Evolutionary conservation across 2,888 invertebrate genomes (phyloP), one percentile per base, ranked within the genome.

Genomic region (Xanthorhoe spadicearia): DNA sequence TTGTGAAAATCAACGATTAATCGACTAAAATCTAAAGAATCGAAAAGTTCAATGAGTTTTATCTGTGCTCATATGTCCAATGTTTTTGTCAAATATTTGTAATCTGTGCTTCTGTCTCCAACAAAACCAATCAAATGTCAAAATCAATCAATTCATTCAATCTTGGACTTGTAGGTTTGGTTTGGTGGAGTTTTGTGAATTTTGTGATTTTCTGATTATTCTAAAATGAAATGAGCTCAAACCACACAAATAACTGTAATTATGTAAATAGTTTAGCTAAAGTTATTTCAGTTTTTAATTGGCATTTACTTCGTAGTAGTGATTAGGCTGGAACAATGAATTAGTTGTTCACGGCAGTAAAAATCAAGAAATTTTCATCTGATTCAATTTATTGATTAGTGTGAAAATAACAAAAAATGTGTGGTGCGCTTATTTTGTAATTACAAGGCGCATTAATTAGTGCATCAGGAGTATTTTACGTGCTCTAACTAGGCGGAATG

Each of bases 401-500:
- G 52, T 57, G 59, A 64, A 64, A 64, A 46, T 13, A 35, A 50
- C 6, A 59, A 57, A 60, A 57, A 55, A 68, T 68, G 64, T 54
- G 10, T 67, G 3, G 53, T 57, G 52, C n/a, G 23, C 52, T 38
- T 52, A 23, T 43, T 59, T 51, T 53, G 17, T 64, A 64, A 67
- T 57, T 57, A 57, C 15, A 32, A 15, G 35, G 8, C 49, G 62
- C 23, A 46, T 48, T 15, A 5, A 17, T 23, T 51, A 56, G 55
- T 63, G 63, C 46, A 53, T 15, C 7, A 9, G 23, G 8, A 57
- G 50, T 50, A 57, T 67, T 60, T 46, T 57, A 55, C 49, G 59
- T 53, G 52, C 50, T 55, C 59, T 28, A 54, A 57, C 52, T 50
- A 57, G 54, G 57, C 89, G 89, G 85, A 77, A 92, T 93, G 92